Percentiles rank a stretch among this genome's conserved stretches.
Conservation (phyloP, 2,797 vertebrate genomes). For the Malacoctenus gilli region DNA sequence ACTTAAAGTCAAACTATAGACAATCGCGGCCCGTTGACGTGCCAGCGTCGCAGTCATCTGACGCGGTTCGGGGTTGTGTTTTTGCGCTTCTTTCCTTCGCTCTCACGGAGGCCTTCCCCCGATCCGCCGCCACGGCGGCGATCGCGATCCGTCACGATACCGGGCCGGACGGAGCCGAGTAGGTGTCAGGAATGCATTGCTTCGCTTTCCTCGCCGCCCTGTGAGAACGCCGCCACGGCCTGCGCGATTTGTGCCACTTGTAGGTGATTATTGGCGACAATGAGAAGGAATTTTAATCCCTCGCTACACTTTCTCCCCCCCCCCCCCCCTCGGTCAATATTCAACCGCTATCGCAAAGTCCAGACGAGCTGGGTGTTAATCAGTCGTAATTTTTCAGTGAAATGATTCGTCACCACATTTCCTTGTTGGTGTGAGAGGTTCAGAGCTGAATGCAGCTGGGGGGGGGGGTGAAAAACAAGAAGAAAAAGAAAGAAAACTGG, state of each 20-base stretch:
- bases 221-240: constrained; percentile 8
- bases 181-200: constrained; percentile 37
- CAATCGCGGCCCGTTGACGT: constrained; percentile 77
- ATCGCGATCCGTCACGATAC: constrained; percentile 22
- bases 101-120: constrained; percentile 57
- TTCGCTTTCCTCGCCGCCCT: neutral
- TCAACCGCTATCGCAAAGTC: constrained; percentile 19
- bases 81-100: constrained; percentile 61
- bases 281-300: constrained; percentile 30
- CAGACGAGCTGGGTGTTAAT: constrained; percentile 44
- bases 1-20: constrained; percentile 71
- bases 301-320: constrained; percentile 36
- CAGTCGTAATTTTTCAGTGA: constrained; percentile 56
- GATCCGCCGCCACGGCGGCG: constrained; percentile 2
- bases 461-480: too few species aligned
- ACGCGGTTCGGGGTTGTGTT: constrained; percentile 66
- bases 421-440: neutral
- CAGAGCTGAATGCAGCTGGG: constrained; percentile 17
- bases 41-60: constrained; percentile 75
- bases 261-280: constrained; percentile 37
- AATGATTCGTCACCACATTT: constrained; percentile 25
- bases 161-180: constrained; percentile 28
- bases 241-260: neutral
- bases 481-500: constrained; percentile 52
- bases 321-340: constrained; percentile 63